Evolutionary conservation across 2,888 invertebrate genomes (phyloP).

Genomic region (Caenorhabditis auriculariae): DNA sequence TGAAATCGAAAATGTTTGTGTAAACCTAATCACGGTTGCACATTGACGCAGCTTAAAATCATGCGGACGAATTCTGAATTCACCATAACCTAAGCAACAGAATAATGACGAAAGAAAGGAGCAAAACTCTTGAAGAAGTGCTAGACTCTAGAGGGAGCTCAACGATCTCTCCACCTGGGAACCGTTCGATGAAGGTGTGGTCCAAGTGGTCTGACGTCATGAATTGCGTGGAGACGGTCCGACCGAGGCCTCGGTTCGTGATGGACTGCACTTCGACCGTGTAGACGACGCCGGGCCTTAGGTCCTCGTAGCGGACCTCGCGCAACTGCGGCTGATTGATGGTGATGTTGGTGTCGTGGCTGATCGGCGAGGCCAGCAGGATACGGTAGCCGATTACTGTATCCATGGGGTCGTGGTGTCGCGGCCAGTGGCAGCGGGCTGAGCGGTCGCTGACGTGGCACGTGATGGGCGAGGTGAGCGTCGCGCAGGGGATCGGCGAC

Average conservation of each 20-base stretch:
- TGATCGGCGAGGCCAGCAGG: slow-evolving; percentile 27
- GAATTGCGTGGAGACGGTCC: slow-evolving; percentile 30
- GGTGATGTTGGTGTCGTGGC: slow-evolving; percentile 33
- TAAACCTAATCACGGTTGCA: too few relatives aligned
- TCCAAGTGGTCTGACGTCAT: slow-evolving; percentile 22
- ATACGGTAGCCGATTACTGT: slow-evolving; percentile 40
- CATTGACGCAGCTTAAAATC: too few relatives aligned
- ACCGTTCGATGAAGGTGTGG: slow-evolving; percentile 26
- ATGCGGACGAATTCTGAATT: too few relatives aligned
- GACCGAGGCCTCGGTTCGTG: slow-evolving; percentile 36
- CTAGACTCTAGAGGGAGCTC: slow-evolving; percentile 43
- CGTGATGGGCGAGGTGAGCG: slow-evolving; percentile 28
- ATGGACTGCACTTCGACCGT: slow-evolving; percentile 41
- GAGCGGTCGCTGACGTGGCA: slow-evolving; percentile 24
- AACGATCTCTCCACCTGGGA: slow-evolving; percentile 42
- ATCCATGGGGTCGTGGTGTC: slow-evolving; percentile 27
- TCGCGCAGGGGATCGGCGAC: slow-evolving; percentile 33
- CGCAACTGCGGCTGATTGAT: slow-evolving; percentile 41
- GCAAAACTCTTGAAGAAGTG: too few relatives aligned
- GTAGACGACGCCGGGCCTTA: slow-evolving; percentile 32
- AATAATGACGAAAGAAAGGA: too few relatives aligned
- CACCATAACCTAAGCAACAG: too few relatives aligned
- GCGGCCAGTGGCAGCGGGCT: slow-evolving; percentile 30
- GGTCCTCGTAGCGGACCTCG: slow-evolving; percentile 29
- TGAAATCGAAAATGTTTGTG: too few relatives aligned